Evolutionary conservation across 2,797 vertebrate genomes (phyloP), one percentile per base, ranked within the genome.

Genomic region (Mastacembelus armatus): DNA sequence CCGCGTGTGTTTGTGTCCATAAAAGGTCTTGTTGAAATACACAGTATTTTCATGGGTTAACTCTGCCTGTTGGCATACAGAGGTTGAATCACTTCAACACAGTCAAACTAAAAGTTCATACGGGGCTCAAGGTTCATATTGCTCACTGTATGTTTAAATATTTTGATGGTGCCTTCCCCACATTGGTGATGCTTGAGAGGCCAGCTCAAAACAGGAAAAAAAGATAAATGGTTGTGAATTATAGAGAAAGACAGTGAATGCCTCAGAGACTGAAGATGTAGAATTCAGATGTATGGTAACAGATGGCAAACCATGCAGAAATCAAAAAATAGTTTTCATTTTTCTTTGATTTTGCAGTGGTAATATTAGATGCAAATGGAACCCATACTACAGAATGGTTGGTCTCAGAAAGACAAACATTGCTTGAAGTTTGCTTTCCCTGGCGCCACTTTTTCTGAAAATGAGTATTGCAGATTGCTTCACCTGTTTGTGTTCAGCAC

Each of bases 241-340:
- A 79, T 60, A 78, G 66, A 82, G 75, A 88, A 75, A 84, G 83
- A 68, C 63, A 83, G 71, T 33, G 71, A 87, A 90, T 70, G 81
- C 81, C 82, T 92, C 60, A 62, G 85, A 90, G 90, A 86, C 42
- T 74, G 35, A 65, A 63, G 74, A 81, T 86, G 85, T 70, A 66
- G 69, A 86, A 89, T 85, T 91, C 74, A 85, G 86, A 88, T 83
- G 81, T 89, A 85, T 85, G 77, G 88, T 90, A 90, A 89, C 92
- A 94, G 91, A 94, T 93, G 92, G 93, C 72, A 81, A 85, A 88
- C 82, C 85, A 85, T 84, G 89, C 89, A 82, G 82, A 92, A 92
- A 94, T 92, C 84, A 92, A 91, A 92, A 89, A 90, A 89, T 83
- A 66, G 52, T 90, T 88, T 88, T 90, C 65, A 74, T 85, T 90